Base-by-base conservation (phyloP, 1,140 invertebrate species). In the Drosophila aff. region DNA sequence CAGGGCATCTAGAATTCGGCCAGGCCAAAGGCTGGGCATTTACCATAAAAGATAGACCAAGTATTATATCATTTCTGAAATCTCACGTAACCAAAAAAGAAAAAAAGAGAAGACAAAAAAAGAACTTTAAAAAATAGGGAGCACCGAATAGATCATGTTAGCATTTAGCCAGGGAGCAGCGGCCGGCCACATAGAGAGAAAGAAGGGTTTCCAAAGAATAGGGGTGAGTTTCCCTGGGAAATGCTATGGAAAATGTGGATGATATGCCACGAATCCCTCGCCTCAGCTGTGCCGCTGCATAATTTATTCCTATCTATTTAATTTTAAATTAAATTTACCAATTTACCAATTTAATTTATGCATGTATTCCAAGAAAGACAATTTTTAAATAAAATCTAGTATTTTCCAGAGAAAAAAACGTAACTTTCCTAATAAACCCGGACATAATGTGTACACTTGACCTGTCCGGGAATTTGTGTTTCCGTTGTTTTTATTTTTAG, bases 21-120 rank as follows among this genome's bases (percentile, higher is more conserved):
- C 63, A 43, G 52, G 63, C 65, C 60, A 65, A 65, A 41, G 52
- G 63, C 55, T 26, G 40, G 47, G 76, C 65, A 52, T 73, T 75
- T 79, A 81, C 41, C 78, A 52, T 72, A 40, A 47, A 46, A 63
- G 11, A 69, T 81, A 81, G 72, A 83, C 72, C 79, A 84, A 89
- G 84, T 89, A 89, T 91, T 91, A 89, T 79, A 81, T 75, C 53
- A 74, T 79, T 77, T 67, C 67, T 43, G 64, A 79, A 89, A 89
- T 89, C 85, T 89, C 85, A 90, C 26, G 66, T 60, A 81, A 81
- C 65, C 84, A 79, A 87, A 87, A 82, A 79, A 76, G n/a, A 49
- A 31, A 76, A 53, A 31, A 50, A 46, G 53, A 44, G n/a, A 52
- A 66, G 38, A 50, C 46, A 53, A 50, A 47, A 10, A 53, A 57